These are phyloP conservation scores for Neopelma chrysocephalum DNA, from an alignment of 2,797 vertebrate species.

Conservation along the genomic window DNA sequence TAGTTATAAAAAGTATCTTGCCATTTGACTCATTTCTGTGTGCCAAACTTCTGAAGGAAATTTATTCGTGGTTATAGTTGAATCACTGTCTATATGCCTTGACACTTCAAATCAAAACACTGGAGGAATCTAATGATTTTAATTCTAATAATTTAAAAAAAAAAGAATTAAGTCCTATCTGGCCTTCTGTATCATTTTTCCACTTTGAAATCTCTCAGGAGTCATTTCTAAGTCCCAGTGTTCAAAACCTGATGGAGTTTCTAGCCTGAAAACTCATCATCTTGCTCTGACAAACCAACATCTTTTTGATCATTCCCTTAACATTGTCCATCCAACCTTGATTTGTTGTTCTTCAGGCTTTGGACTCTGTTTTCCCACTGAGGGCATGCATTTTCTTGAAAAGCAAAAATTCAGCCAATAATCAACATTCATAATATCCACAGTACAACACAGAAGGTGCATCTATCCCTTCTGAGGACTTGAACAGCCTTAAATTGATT, in stretches of 20 bases:
- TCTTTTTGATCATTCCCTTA: background rate
- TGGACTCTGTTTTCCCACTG: background rate
- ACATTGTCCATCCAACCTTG: background rate
- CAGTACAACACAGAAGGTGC: background rate
- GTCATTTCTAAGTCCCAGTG: background rate
- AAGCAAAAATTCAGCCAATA: background rate
- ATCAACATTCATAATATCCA: background rate
- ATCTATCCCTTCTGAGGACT: background rate
- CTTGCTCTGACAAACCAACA: background rate
- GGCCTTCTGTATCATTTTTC: background rate
- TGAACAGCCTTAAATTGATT: background rate
- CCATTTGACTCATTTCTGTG: conserved; percentile 45
- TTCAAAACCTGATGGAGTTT: background rate
- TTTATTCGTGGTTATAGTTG: conserved; percentile 27
- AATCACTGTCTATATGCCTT: conserved; percentile 11
- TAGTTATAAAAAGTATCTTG: conserved; percentile 48
- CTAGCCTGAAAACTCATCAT: background rate
- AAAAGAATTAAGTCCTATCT: background rate
- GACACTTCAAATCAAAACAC: conserved; percentile 39
- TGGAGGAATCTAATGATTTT: conserved; percentile 22
- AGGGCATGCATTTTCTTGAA: background rate
- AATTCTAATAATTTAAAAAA: background rate
- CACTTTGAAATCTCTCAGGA: background rate
- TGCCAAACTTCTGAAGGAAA: conserved; percentile 4
- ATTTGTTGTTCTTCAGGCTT: background rate